Evolutionary conservation across 2,888 invertebrate genomes (phyloP), one percentile per base, ranked within the genome.

Genomic region (Myathropa florea): DNA sequence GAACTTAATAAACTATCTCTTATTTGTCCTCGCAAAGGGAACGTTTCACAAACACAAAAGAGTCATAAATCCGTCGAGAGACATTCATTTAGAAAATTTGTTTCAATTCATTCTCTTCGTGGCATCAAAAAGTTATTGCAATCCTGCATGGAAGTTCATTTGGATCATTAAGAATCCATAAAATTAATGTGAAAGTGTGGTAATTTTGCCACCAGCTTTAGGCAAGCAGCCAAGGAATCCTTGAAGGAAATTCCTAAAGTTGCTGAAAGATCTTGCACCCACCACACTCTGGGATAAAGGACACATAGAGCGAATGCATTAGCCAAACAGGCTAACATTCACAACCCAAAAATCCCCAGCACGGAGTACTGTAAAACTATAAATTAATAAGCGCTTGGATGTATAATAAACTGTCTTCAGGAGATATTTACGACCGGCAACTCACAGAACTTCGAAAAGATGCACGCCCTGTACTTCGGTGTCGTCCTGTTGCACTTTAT

Each of bases 381-480:
- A 86, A 86, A 86, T 86, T 86, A 86, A 86, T 86, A 86, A 86
- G 79, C 75, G 78, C 71, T 79, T 83, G 86, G 73, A 83, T 86
- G 78, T 75, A 79, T 86, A 86, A 86, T 83, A 86, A 86, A 86
- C 83, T 86, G 86, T 83, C 83, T 75, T 86, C 75, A 68, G 67
- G 65, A 71, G 83, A 78, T 79, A 86, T 86, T 86, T 86, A 86
- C 70, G 82, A 46, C 1, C 46, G 70, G 57, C 39, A 75, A 36
- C 68, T 73, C 78, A 82, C 73, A 86, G 77, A 73, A 83, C 73
- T 82, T 78, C 67, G 53, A 60, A 60, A 75, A 73, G 75, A 82
- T 59, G 64, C 77, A 78, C 60, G 65, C 28, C 61, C 39, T 77
- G 73, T 65, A 68, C 76, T 80, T 70, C 12, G 59, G 68, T 70